These are phyloP conservation scores for Balaenoptera acutorostrata DNA, from an alignment of 2,113 vertebrate species.

Conservation along the genomic window DNA sequence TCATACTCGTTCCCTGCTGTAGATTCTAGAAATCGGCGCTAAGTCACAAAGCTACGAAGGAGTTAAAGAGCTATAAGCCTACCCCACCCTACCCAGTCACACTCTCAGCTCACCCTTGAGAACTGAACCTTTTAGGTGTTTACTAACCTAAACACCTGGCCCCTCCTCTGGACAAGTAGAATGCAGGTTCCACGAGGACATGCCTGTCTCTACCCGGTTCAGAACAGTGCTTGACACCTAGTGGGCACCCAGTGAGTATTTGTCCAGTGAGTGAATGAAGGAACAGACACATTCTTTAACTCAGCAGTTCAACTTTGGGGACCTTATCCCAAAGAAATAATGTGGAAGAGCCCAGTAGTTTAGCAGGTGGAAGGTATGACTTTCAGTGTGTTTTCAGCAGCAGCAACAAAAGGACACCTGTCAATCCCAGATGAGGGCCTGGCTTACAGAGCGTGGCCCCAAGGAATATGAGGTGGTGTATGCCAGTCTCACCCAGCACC, in stretches of 20 bases:
- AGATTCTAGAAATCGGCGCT: background rate
- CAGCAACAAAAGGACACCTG: background rate
- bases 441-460: background rate
- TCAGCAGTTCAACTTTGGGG: background rate
- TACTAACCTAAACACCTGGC: background rate
- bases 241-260: background rate
- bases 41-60: background rate
- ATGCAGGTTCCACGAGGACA: no score
- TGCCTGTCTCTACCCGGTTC: background rate
- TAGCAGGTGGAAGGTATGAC: background rate
- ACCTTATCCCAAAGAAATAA: background rate
- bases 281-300: background rate
- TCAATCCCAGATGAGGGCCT: accelerated
- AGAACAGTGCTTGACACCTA: background rate
- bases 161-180: background rate
- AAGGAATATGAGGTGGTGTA: accelerated
- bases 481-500: accelerated
- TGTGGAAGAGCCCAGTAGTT: background rate
- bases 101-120: accelerated
- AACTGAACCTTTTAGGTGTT: background rate
- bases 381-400: background rate
- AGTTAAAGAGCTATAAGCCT: background rate
- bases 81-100: accelerated
- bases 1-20: accelerated
- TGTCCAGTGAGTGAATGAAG: background rate